Base-by-base conservation (phyloP, 2,888 invertebrate species). In the Mylabris sibirica region DNA sequence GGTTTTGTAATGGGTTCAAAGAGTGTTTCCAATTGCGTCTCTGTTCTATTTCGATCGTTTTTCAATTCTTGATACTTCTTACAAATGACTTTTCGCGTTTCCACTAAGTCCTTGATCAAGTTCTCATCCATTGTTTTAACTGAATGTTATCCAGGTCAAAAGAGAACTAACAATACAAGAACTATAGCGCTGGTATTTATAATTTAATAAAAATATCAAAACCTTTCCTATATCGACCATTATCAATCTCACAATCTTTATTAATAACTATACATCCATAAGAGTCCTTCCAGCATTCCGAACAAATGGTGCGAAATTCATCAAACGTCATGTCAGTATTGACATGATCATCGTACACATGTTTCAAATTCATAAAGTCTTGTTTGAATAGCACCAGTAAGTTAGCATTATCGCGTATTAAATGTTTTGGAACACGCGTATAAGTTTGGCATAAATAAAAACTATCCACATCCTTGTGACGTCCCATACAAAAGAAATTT, bases 361-460 rank as follows among this genome's bases (percentile, higher is more conserved):
- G 82, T 67, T 74, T 78, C 57, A 83, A 67, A 76, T 83, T 83
- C 34, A 74, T 67, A 61, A 76, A 76, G 75, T 84, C 82, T 74
- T 83, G 81, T 70, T 80, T 79, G 68, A 83, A 84, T 3, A 82
- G n/a, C 12, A 83, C 70, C 9, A 83, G 38, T 9, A 82, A 71
- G 71, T 84, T 84, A 6, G 77, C 71, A 74, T 84, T 83, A 70
- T 84, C 82, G 26, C 83, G 70, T 35, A 84, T 74, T 17, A 82
- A 71, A 66, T 83, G 81, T 75, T 84, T 84, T 5, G 81, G 81
- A 49, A 83, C 78, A 59, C 74, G 73, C 11, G 81, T 75, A 74
- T 82, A 83, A 20, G 78, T 80, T 72, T 83, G 83, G 64, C 76
- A 73, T 34, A 83, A 72, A 73, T 82, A 84, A 66, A 82, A 82